Evolutionary conservation across 2,888 invertebrate species (phyloP).

Genomic region (Rambutsinella grinnellia): DNA sequence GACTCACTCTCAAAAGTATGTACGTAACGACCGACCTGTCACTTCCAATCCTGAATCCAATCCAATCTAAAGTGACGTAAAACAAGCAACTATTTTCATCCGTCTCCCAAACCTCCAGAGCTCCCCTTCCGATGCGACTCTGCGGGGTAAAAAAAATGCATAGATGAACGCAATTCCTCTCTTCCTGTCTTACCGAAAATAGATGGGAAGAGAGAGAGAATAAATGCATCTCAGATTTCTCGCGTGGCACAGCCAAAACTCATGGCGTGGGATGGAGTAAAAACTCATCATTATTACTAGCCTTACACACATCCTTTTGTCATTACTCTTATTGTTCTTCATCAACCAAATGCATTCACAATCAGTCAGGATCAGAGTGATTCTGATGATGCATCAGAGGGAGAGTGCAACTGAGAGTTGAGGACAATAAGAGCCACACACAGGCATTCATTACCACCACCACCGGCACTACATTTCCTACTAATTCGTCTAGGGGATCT

Average conservation of each 20-base stretch:
- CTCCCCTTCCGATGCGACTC: constrained; percentile 34
- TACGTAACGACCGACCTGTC: constrained; percentile 60
- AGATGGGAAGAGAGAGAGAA: too few species aligned
- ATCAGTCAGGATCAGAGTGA: neutral
- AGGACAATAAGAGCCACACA: constrained; percentile 40
- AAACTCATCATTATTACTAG: constrained; percentile 14
- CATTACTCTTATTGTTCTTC: constrained; percentile 33
- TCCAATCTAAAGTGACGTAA: constrained; percentile 24
- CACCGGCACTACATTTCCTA: neutral
- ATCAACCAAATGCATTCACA: neutral
- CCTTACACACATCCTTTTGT: constrained; percentile 35
- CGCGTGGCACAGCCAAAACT: constrained; percentile 8
- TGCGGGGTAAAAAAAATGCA: constrained; percentile 4
- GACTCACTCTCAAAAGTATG: too few species aligned
- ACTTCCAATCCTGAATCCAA: constrained; percentile 59
- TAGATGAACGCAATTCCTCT: too few species aligned
- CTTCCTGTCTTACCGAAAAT: too few species aligned
- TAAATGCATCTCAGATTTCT: constrained; percentile 23
- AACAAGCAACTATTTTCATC: constrained; percentile 2
- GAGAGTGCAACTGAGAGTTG: constrained; percentile 12
- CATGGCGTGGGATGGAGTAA: constrained; percentile 44
- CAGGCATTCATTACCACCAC: constrained; percentile 41
- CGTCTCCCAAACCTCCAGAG: constrained; percentile 9
- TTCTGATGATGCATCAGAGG: constrained; percentile 21
- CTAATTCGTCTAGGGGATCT: constrained; percentile 33